Conservation (phyloP, 2,113 vertebrate species). For the Gasterosteus aculeatus region DNA sequence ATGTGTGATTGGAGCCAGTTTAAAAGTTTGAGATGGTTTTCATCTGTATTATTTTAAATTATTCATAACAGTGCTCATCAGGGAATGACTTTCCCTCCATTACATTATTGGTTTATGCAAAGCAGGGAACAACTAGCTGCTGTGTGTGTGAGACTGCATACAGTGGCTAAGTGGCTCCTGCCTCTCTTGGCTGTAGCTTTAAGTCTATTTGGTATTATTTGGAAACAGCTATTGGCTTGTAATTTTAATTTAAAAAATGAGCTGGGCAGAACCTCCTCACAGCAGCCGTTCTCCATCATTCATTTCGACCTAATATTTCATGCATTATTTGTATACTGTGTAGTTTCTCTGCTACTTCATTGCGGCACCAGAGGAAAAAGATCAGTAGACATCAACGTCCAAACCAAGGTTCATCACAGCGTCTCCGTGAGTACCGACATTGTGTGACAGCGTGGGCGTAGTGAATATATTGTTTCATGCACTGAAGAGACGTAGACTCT, state of each 20-base stretch:
- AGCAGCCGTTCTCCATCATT: neutral
- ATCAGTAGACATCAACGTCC: no score
- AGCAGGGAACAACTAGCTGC: slow-evolving; percentile 53
- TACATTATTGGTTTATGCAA: slow-evolving; percentile 78
- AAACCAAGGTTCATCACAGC: neutral
- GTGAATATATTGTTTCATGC: neutral
- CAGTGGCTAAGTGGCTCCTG: slow-evolving; percentile 14
- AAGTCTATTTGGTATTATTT: slow-evolving; percentile 1
- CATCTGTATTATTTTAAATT: slow-evolving; percentile 62
- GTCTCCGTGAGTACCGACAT: neutral
- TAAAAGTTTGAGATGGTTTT: slow-evolving; percentile 67
- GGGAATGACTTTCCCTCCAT: slow-evolving; percentile 69
- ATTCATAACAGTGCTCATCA: slow-evolving; percentile 69
- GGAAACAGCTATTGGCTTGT: neutral
- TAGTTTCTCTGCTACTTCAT: no score
- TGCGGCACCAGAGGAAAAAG: no score
- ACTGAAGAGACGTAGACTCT: neutral
- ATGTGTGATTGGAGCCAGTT: slow-evolving; percentile 61
- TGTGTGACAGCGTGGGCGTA: neutral
- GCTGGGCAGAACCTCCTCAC: neutral
- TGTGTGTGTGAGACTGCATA: slow-evolving; percentile 15
- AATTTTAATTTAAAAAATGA: slow-evolving; percentile 5
- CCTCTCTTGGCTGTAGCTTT: slow-evolving; percentile 25
- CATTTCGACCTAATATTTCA: neutral
- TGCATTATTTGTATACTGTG: neutral